Conservation (phyloP, 2,113 vertebrate species). For the Mormoops blainvillei region DNA sequence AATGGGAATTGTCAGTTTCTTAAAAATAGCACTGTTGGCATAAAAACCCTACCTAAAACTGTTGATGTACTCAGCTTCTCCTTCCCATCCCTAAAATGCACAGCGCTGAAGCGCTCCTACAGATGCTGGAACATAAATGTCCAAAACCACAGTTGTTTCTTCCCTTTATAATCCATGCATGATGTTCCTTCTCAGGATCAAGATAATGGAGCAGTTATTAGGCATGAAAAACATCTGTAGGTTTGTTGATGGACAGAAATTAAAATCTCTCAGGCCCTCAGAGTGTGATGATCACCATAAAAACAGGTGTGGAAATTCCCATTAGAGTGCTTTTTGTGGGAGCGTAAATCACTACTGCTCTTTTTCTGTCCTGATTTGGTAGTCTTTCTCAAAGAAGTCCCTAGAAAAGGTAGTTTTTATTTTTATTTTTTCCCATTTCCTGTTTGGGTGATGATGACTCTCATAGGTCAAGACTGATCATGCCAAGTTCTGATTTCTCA, state of each 20-base stretch:
- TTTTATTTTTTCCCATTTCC: neutral
- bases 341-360: neutral
- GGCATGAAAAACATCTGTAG: neutral
- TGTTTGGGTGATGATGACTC: neutral
- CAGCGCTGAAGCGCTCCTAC: neutral
- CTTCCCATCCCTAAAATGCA: neutral
- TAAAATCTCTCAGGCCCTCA: neutral
- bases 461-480: neutral
- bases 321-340: neutral
- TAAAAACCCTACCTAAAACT: neutral
- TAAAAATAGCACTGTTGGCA: neutral
- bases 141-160: neutral
- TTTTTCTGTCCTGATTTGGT: neutral
- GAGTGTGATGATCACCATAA: neutral
- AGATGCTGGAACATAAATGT: neutral
- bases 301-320: neutral
- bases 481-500: neutral
- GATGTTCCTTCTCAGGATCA: neutral
- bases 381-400: neutral
- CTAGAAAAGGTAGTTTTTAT: neutral
- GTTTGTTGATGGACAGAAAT: neutral
- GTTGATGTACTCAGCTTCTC: neutral
- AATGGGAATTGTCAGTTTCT: neutral
- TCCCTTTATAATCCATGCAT: neutral
- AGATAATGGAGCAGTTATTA: neutral